Percentiles rank a stretch among this genome's conserved stretches.
These are phyloP conservation scores for Doryteuthis pealeii DNA, from an alignment of 1,140 invertebrate genomes.

Conservation along the genomic window DNA sequence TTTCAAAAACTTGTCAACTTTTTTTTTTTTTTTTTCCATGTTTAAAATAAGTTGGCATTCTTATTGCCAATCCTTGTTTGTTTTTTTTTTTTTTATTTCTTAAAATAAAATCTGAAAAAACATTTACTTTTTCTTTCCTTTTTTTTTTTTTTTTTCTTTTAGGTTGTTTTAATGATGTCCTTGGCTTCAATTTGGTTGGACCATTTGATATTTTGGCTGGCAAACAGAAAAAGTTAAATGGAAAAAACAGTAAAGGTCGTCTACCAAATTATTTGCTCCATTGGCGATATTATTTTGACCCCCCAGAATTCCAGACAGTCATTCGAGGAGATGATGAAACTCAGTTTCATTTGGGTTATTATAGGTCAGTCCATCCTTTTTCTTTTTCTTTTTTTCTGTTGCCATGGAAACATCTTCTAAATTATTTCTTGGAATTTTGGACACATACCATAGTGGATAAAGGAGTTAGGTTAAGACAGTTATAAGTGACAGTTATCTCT, in stretches of 20 bases:
- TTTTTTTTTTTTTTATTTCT: too few relatives aligned
- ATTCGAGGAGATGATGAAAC: conserved; percentile 68
- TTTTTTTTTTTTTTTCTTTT: not conserved
- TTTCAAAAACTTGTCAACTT: too few relatives aligned
- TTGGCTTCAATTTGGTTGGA: conserved; percentile 77
- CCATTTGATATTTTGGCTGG: conserved; percentile 81
- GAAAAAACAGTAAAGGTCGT: conserved; percentile 62
- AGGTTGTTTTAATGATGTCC: conserved; percentile 67
- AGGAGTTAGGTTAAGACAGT: too few relatives aligned
- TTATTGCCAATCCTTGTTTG: too few relatives aligned
- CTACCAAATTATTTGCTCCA: conserved; percentile 70
- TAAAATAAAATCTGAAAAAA: too few relatives aligned
- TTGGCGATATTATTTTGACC: conserved; percentile 91
- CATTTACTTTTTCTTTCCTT: not conserved
- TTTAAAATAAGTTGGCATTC: too few relatives aligned
- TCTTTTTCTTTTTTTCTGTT: not conserved
- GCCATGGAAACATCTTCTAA: not conserved
- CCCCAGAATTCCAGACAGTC: conserved; percentile 78
- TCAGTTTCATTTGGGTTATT: conserved; percentile 85
- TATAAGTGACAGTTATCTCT: too few relatives aligned
- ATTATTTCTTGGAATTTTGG: too few relatives aligned
- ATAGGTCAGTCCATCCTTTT: conserved; percentile 61
- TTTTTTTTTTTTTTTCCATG: too few relatives aligned
- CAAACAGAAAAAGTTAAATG: conserved; percentile 63
- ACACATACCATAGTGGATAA: not conserved